Percentiles rank a stretch among this genome's conserved stretches.
phyloP scores from a whole-genome alignment of 2,888 invertebrate genomes.

The Branchellion lobata region DNA sequence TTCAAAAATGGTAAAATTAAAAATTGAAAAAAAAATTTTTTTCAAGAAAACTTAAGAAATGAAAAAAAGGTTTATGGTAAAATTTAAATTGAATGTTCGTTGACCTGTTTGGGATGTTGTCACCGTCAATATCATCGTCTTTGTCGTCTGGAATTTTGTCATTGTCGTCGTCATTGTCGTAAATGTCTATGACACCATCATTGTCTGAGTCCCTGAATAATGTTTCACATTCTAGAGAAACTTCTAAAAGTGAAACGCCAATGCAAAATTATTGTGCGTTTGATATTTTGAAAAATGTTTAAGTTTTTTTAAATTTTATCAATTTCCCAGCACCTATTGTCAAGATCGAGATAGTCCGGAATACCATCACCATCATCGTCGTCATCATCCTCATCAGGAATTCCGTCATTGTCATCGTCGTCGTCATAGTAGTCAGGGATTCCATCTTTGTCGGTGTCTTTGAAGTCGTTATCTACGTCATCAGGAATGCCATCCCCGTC shows the following conservation, averaged over 20 bases:
- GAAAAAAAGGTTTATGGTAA: too few species aligned
- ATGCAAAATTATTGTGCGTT: too few species aligned
- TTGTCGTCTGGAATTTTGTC: slow-evolving; percentile 38
- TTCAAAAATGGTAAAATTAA: too few species aligned
- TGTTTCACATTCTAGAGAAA: not conserved
- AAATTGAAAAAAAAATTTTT: too few species aligned
- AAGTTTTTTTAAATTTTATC: too few species aligned
- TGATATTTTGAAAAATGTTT: too few species aligned
- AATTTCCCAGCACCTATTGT: slow-evolving; percentile 28
- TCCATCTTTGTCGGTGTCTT: slow-evolving; percentile 43
- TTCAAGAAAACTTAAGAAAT: too few species aligned
- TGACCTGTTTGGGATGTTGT: slow-evolving; percentile 39
- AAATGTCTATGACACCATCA: slow-evolving; percentile 42
- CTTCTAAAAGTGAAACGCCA: too few species aligned
- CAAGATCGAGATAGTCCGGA: slow-evolving; percentile 41
- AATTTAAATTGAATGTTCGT: too few species aligned
- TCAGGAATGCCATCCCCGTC: slow-evolving; percentile 46
- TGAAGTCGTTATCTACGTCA: slow-evolving; percentile 40
- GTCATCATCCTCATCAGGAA: slow-evolving; percentile 37
- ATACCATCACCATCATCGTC: slow-evolving; percentile 46
- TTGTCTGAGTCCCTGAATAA: slow-evolving; percentile 43
- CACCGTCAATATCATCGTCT: slow-evolving; percentile 41
- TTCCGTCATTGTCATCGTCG: slow-evolving; percentile 43
- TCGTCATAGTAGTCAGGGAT: slow-evolving; percentile 45
- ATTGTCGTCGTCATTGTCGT: slow-evolving; percentile 43